These are phyloP conservation scores for Crotalus horridus DNA, from an alignment of 2,113 vertebrate species.

Conservation along the genomic window DNA sequence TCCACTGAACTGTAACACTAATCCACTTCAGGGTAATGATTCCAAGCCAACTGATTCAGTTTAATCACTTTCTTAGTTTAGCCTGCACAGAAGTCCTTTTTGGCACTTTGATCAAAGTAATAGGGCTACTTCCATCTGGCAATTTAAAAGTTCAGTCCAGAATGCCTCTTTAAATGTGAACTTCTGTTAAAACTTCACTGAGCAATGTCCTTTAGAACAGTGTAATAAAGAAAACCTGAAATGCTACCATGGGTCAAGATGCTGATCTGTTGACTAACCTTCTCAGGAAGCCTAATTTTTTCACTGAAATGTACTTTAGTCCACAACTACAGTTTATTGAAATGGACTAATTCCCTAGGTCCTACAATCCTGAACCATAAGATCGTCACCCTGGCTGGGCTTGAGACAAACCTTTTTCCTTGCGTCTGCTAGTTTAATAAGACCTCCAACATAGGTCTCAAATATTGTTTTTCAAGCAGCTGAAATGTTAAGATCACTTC, in stretches of 20 bases:
- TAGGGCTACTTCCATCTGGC: background rate
- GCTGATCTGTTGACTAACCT: background rate
- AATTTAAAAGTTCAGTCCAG: background rate
- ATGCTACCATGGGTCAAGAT: background rate
- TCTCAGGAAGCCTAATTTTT: background rate
- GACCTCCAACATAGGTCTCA: background rate
- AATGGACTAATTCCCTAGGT: background rate
- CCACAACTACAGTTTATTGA: background rate
- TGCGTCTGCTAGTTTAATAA: background rate
- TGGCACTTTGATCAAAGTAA: background rate
- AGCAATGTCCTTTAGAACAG: background rate
- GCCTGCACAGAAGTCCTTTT: background rate
- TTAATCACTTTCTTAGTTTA: background rate
- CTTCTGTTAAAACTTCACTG: background rate
- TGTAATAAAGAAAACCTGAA: background rate
- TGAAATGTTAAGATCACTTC: background rate
- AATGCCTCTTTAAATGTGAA: background rate
- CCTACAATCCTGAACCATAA: background rate
- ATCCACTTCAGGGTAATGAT: background rate
- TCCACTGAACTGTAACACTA: background rate
- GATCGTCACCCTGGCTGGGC: background rate
- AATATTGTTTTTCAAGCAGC: background rate
- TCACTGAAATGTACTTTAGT: background rate
- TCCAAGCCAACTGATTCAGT: background rate
- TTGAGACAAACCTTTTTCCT: background rate